These are phyloP conservation scores for Thamnophis elegans DNA, from an alignment of 2,797 vertebrate species.

Conservation along the genomic window DNA sequence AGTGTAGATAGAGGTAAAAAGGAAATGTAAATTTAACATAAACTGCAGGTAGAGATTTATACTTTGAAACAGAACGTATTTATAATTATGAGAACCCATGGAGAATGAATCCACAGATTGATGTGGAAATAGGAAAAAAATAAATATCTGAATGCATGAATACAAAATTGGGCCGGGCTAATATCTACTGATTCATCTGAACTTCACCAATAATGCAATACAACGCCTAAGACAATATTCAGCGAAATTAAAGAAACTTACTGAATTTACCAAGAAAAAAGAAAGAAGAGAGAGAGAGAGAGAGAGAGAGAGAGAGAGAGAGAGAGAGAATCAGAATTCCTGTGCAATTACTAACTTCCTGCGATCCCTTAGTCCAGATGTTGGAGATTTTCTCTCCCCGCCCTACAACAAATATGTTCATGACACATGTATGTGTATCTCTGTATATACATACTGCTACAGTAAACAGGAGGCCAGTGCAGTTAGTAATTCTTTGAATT, in stretches of 20 bases:
- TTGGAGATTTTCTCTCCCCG: background rate
- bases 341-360: background rate
- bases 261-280: background rate
- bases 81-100: background rate
- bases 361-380: background rate
- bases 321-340: background rate
- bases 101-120: background rate
- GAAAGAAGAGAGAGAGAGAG: background rate
- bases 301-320: too few species aligned
- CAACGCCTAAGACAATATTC: background rate
- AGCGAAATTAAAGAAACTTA: background rate
- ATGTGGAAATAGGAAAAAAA: background rate
- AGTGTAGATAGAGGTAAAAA: background rate
- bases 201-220: background rate
- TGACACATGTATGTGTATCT: background rate
- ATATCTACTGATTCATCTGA: background rate
- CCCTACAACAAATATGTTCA: background rate
- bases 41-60: background rate
- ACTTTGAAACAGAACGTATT: background rate
- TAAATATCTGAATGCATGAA: background rate
- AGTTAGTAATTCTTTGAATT: background rate
- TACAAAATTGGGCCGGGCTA: background rate
- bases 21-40: background rate
- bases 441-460: background rate
- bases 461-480: background rate